Conservation (phyloP, 1,140 invertebrate species). For the Drosophila pallidifrons region DNA sequence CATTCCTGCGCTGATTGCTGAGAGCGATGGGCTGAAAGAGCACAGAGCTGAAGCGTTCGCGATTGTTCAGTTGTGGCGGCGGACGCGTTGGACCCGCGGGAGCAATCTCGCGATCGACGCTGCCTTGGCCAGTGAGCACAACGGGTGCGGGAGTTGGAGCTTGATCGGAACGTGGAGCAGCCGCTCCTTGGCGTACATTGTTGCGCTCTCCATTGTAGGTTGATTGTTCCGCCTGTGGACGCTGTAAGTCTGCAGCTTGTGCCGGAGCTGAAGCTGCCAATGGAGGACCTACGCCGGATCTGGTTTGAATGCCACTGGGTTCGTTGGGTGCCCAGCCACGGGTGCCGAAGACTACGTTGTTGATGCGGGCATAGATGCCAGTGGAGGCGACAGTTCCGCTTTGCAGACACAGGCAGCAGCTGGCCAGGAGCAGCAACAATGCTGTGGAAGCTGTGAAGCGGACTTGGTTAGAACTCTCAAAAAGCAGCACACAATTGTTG, state of each 20-base stretch:
- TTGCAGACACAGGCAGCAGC: slow-evolving; percentile 14
- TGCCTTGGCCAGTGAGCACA: not conserved
- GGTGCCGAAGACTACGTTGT: slow-evolving; percentile 3
- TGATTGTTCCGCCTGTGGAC: slow-evolving; percentile 2
- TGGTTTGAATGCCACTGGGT: not conserved
- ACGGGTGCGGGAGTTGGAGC: not conserved
- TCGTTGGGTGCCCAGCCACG: not conserved
- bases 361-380: not conserved
- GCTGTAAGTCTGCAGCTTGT: slow-evolving; percentile 12
- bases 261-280: not conserved
- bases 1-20: slow-evolving; percentile 26
- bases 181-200: not conserved
- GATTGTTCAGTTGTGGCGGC: slow-evolving; percentile 40
- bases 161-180: not conserved
- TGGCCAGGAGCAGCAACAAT: slow-evolving; percentile 26
- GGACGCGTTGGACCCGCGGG: slow-evolving; percentile 35
- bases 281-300: slow-evolving; percentile 1
- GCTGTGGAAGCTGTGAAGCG: slow-evolving; percentile 26
- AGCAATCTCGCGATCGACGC: not conserved
- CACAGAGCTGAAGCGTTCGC: slow-evolving; percentile 63
- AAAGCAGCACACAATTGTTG: slow-evolving; percentile 7
- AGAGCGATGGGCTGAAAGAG: slow-evolving; percentile 56
- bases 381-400: not conserved
- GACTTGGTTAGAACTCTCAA: slow-evolving; percentile 18
- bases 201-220: slow-evolving; percentile 7